Base-by-base conservation (phyloP, 2,888 invertebrate genomes). In the Laothoe populi region DNA sequence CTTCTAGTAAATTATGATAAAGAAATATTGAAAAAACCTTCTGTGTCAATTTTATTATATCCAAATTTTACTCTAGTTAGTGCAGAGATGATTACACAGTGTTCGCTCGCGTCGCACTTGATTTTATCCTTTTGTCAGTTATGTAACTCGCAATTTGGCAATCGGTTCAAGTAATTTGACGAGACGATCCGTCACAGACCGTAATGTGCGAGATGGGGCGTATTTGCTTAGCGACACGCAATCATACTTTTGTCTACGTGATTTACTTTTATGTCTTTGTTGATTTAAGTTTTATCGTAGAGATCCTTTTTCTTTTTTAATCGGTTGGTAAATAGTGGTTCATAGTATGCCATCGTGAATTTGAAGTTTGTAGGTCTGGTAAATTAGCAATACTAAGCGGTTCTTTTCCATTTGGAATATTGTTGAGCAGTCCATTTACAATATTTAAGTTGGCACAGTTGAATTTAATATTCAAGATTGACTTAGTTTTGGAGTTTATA, bases 41-140 rank as follows among this genome's bases (percentile, higher is more conserved):
- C 53, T 53, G 35, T 11, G 19, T 4, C 4, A 19, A 16, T 4
- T 35, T 10, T 19, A 10, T 11, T 53, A 35, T 35, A 11, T 35
- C n/a, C 35, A 35, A 53, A 35, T 53, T 53, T 53, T 19, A 16
- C 31, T 35, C 31, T 19, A 53, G 53, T 53, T 53, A 35, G 53
- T 35, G 31, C 35, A 19, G 53, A 53, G 53, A 35, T 35, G 53
- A 53, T 53, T 35, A 53, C 53, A 53, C 31, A 35, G 53, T 53
- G 53, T 35, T 35, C 35, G 53, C 35, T 31, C 53, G 16, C 53
- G 31, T 53, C 53, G 31, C 53, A 48, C 48, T 35, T 53, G 53
- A 53, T 53, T 53, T 35, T 35, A 53, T 53, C 53, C 53, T 35
- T 31, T 53, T 53, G 49, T 53, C 49, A 53, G 53, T 53, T 53